Conservation (phyloP, 2,113 vertebrate genomes). For the Natator depressus region DNA sequence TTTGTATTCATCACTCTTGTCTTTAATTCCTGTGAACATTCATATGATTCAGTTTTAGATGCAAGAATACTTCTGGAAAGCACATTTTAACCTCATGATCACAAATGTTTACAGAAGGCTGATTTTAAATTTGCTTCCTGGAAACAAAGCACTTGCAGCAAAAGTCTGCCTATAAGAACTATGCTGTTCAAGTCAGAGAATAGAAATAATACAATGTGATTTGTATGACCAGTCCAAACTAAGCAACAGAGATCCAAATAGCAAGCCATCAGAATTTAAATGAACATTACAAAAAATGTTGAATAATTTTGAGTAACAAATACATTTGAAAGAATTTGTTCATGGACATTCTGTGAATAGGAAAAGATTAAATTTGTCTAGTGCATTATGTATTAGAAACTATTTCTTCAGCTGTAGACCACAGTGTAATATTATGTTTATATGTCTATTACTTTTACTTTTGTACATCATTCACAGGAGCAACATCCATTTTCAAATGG, state of each 20-base stretch:
- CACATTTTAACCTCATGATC: neutral
- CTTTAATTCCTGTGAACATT: neutral
- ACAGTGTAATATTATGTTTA: neutral
- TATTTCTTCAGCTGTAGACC: neutral
- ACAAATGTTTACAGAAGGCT: neutral
- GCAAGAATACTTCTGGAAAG: neutral
- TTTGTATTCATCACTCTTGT: too few species aligned
- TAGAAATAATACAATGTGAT: neutral
- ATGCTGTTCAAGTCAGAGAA: neutral
- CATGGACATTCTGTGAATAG: rapidly evolving
- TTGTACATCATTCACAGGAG: neutral
- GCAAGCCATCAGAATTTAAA: neutral
- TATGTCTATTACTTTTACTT: neutral
- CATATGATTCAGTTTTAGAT: neutral
- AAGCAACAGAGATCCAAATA: neutral
- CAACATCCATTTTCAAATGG: neutral
- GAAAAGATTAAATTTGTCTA: too few species aligned
- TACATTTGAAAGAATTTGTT: neutral
- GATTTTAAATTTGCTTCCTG: neutral
- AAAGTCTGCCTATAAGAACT: neutral
- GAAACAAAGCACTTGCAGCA: neutral
- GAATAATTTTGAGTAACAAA: neutral
- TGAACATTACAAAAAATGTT: neutral
- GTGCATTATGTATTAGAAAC: too few species aligned
- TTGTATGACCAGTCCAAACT: neutral